These are phyloP conservation scores for Rostratula benghalensis DNA, from an alignment of 2,113 vertebrate species.

Conservation along the genomic window DNA sequence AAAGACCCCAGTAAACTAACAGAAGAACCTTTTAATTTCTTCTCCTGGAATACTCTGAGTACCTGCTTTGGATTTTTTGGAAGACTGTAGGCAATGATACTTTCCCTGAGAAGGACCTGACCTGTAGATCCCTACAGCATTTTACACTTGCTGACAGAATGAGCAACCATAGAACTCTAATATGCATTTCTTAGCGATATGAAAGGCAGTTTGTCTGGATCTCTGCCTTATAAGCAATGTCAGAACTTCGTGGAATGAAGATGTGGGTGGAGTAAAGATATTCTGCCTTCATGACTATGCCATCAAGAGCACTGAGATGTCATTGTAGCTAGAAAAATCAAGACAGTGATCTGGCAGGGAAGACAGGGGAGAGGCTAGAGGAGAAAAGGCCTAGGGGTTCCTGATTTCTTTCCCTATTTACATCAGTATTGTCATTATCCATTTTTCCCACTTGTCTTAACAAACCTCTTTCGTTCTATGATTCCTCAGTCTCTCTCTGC, in stretches of 20 bases:
- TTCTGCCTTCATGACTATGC: background rate
- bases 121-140: background rate
- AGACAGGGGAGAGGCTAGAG: background rate
- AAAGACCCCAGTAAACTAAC: background rate
- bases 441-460: background rate
- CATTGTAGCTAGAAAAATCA: background rate
- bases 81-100: background rate
- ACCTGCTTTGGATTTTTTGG: background rate
- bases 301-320: background rate
- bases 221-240: background rate
- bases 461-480: background rate
- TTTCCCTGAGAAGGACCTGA: background rate
- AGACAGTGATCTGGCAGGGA: background rate
- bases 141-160: background rate
- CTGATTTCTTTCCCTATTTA: background rate
- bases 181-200: background rate
- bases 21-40: background rate
- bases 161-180: background rate
- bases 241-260: background rate
- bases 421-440: background rate
- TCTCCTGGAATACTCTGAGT: background rate
- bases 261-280: background rate
- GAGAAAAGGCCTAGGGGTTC: background rate
- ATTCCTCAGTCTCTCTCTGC: background rate
- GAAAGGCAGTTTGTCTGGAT: background rate